phyloP scores from a whole-genome alignment of 2,888 invertebrate species.

The Hypselothyrea guttata region DNA sequence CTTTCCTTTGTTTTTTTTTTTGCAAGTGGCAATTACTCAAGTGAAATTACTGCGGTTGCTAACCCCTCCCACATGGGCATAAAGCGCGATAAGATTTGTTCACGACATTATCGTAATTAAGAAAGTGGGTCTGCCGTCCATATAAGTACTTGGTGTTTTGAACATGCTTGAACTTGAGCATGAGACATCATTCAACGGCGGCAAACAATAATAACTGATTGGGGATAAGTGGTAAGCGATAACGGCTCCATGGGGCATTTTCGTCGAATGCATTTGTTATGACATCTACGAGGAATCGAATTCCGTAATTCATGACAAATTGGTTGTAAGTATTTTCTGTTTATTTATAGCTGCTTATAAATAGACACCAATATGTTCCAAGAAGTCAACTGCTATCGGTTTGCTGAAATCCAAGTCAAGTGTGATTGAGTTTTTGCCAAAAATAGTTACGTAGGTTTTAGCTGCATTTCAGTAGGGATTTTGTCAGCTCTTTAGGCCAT shows the following conservation, averaged over 20 bases:
- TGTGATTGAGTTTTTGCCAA: conserved; percentile 4
- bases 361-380: conserved; percentile 2
- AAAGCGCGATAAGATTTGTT: conserved; percentile 29
- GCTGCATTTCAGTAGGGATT: not conserved
- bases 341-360: conserved; percentile 4
- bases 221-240: conserved; percentile 41
- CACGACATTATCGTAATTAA: conserved; percentile 18
- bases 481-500: not conserved
- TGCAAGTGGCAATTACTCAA: no score
- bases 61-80: conserved; percentile 17
- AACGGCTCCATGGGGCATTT: conserved; percentile 8
- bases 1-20: no score
- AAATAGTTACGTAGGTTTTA: not conserved
- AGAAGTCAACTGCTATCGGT: conserved; percentile 6
- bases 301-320: no score
- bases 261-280: conserved; percentile 27
- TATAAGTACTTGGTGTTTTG: conserved; percentile 14
- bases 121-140: conserved; percentile 38
- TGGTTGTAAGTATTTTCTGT: not conserved
- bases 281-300: conserved; percentile 5
- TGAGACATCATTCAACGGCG: conserved; percentile 17
- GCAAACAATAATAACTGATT: conserved; percentile 18
- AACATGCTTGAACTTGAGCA: conserved; percentile 33
- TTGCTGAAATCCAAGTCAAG: conserved; percentile 13
- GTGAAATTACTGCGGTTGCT: no score